Conservation (phyloP, 2,888 invertebrate species). For the Drosophila percnosoma region DNA sequence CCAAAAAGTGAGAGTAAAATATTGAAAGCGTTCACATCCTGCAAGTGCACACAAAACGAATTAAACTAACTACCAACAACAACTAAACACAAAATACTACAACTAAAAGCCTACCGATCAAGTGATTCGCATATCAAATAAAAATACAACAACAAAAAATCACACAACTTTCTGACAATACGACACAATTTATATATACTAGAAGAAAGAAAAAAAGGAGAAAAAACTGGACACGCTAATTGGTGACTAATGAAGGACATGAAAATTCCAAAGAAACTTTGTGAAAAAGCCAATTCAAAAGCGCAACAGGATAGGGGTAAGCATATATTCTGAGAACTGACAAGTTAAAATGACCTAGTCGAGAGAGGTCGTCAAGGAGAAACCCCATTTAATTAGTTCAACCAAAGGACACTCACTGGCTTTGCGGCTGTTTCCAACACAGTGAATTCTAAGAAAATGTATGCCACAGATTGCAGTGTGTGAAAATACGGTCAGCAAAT, state of each 20-base stretch:
- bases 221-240: neutral
- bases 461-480: neutral
- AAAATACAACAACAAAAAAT: neutral
- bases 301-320: neutral
- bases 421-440: neutral
- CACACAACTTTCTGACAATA: neutral
- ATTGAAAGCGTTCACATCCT: slow-evolving; percentile 48
- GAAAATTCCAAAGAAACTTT: neutral
- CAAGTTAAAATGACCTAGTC: neutral
- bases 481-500: neutral
- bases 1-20: slow-evolving; percentile 52
- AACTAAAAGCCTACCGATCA: neutral
- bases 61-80: neutral
- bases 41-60: slow-evolving; percentile 48
- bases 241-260: neutral
- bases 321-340: neutral
- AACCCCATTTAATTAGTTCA: neutral
- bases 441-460: neutral
- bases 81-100: neutral
- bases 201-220: neutral
- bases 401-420: neutral
- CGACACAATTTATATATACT: neutral
- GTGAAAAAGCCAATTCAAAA: neutral
- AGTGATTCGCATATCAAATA: neutral
- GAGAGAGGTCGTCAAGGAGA: neutral